phyloP scores from a whole-genome alignment of 2,797 vertebrate genomes.

The Momotus momota region DNA sequence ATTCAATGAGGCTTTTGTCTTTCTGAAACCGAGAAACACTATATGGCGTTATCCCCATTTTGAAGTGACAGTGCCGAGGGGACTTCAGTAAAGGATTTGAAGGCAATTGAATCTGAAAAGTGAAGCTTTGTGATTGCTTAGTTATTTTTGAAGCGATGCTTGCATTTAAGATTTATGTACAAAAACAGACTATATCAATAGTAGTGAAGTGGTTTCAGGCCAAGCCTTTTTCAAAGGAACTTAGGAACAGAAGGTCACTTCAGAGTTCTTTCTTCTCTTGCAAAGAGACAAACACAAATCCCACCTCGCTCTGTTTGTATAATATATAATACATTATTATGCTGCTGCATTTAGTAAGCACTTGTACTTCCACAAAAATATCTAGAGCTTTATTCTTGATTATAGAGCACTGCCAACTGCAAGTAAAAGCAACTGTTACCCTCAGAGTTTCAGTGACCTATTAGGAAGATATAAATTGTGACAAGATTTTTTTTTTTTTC shows the following conservation, averaged over 20 bases:
- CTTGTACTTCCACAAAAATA: slow-evolving; percentile 37
- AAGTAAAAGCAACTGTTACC: slow-evolving; percentile 1
- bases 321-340: slow-evolving; percentile 50
- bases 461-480: slow-evolving; percentile 54
- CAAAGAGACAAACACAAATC: slow-evolving; percentile 50
- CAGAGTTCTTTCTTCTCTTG: slow-evolving; percentile 21
- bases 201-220: slow-evolving; percentile 49
- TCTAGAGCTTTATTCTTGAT: slow-evolving; percentile 43
- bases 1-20: slow-evolving; percentile 85
- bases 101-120: slow-evolving; percentile 76
- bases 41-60: slow-evolving; percentile 74
- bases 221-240: slow-evolving; percentile 54
- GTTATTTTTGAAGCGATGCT: slow-evolving; percentile 73
- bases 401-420: background rate
- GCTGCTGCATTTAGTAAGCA: slow-evolving; percentile 19
- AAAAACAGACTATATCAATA: slow-evolving; percentile 60
- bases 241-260: slow-evolving; percentile 57
- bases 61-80: slow-evolving; percentile 80
- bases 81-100: slow-evolving; percentile 71
- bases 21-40: slow-evolving; percentile 73
- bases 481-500: background rate
- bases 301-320: slow-evolving; percentile 46
- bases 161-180: slow-evolving; percentile 70
- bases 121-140: slow-evolving; percentile 78
- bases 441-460: slow-evolving; percentile 47